Evolutionary conservation across 2,113 vertebrate genomes (phyloP).

Genomic region (Leptodactylus fuscus): DNA sequence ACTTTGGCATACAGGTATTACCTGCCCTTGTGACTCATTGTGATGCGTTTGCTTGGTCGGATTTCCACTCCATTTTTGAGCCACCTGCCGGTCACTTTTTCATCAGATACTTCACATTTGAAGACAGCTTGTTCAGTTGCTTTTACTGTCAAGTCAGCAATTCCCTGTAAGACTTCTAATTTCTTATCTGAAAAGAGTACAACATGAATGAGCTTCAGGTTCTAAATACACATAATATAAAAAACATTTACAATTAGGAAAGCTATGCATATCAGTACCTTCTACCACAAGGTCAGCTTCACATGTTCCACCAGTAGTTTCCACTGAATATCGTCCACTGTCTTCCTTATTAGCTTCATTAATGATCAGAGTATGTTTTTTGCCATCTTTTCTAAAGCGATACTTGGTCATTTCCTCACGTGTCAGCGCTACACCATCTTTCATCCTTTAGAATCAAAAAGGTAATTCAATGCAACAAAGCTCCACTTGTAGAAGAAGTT

Average conservation of each 20-base stretch:
- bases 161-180: constrained; percentile 86
- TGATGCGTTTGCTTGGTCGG: constrained; percentile 78
- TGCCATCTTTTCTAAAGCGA: constrained; percentile 91
- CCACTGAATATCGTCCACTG: constrained; percentile 76
- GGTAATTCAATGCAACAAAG: neutral
- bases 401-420: constrained; percentile 83
- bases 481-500: neutral
- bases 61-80: constrained; percentile 88
- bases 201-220: too few species aligned
- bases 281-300: constrained; percentile 88
- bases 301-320: constrained; percentile 86
- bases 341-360: constrained; percentile 84
- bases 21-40: constrained; percentile 84
- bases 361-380: constrained; percentile 84
- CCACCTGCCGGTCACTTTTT: constrained; percentile 92
- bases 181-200: constrained; percentile 77
- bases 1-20: constrained; percentile 64
- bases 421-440: constrained; percentile 86
- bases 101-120: constrained; percentile 92
- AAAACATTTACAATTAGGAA: neutral
- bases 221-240: neutral
- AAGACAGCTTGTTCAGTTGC: constrained; percentile 87
- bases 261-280: constrained; percentile 69
- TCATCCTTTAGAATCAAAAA: constrained; percentile 75
- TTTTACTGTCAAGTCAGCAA: constrained; percentile 87